Percentiles rank a stretch among this genome's conserved stretches.
Evolutionary conservation across 2,797 vertebrate species (phyloP).

Genomic region (Peromyscus aztecus): DNA sequence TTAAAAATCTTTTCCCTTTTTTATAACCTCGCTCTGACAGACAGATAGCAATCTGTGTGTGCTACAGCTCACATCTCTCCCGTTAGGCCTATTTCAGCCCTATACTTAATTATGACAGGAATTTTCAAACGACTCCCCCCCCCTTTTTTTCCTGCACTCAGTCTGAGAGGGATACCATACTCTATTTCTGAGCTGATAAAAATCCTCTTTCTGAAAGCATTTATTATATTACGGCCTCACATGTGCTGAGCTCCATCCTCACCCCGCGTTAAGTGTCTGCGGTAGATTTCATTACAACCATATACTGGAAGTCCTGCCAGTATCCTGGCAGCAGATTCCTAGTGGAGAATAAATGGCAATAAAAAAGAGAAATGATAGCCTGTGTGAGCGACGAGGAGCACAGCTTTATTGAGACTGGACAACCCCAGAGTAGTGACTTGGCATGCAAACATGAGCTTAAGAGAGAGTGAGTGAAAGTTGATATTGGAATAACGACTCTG

Average conservation of each 20-base stretch:
- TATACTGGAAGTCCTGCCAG: constrained; percentile 99
- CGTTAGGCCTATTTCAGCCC: constrained; percentile 84
- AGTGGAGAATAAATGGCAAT: constrained; percentile 99
- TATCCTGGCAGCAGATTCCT: constrained; percentile 99
- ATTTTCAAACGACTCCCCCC: constrained; percentile 85
- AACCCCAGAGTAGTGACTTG: constrained; percentile 95
- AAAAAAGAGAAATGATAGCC: constrained; percentile 98
- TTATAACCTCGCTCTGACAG: constrained; percentile 68
- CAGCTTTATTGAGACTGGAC: constrained; percentile 95
- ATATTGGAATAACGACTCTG: constrained; percentile 93
- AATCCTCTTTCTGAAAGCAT: constrained; percentile 92
- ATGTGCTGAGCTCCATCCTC: constrained; percentile 94
- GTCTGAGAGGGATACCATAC: constrained; percentile 84
- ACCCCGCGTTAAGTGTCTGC: constrained; percentile 98
- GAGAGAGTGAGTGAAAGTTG: constrained; percentile 94
- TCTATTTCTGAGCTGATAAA: constrained; percentile 90
- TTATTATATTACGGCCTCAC: constrained; percentile 96
- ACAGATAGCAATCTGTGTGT: constrained; percentile 76
- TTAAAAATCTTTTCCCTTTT: constrained; percentile 7
- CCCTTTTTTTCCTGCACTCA: constrained; percentile 80
- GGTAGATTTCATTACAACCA: constrained; percentile 99
- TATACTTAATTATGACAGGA: constrained; percentile 87
- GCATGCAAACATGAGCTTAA: constrained; percentile 91
- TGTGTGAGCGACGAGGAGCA: constrained; percentile 93
- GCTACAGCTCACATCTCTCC: constrained; percentile 80